phyloP scores from a whole-genome alignment of 2,113 vertebrate genomes.

The Pycnonotus jocosus region DNA sequence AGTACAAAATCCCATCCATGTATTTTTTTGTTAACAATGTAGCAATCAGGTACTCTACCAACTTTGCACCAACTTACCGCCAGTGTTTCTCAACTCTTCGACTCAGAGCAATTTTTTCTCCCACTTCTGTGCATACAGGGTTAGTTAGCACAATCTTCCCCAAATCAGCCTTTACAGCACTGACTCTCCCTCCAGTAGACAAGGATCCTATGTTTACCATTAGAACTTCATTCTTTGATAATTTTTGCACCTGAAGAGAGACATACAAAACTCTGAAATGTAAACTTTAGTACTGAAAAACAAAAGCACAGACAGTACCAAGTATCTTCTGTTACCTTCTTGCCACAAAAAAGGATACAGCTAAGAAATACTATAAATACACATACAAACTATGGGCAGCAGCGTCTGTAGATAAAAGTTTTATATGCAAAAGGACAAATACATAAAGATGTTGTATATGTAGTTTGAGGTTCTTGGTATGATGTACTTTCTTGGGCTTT shows the following conservation, averaged over 20 bases:
- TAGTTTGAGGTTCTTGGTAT: neutral
- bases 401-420: neutral
- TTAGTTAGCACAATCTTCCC: conserved; percentile 98
- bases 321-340: neutral
- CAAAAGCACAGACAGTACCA: neutral
- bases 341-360: neutral
- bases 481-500: neutral
- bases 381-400: neutral
- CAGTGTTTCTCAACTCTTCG: conserved; percentile 98
- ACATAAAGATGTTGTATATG: neutral
- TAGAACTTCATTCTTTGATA: conserved; percentile 96
- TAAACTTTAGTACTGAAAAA: neutral
- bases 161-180: conserved; percentile 96
- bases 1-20: neutral
- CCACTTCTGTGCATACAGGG: conserved; percentile 97
- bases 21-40: neutral
- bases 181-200: conserved; percentile 95
- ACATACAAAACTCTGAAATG: neutral
- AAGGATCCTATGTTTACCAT: conserved; percentile 99
- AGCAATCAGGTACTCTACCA: neutral
- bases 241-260: conserved; percentile 89
- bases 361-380: neutral
- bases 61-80: conserved; percentile 80
- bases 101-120: conserved; percentile 98
- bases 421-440: neutral